Evolutionary conservation across 2,888 invertebrate genomes (phyloP).

Genomic region (Melanargia galathea): DNA sequence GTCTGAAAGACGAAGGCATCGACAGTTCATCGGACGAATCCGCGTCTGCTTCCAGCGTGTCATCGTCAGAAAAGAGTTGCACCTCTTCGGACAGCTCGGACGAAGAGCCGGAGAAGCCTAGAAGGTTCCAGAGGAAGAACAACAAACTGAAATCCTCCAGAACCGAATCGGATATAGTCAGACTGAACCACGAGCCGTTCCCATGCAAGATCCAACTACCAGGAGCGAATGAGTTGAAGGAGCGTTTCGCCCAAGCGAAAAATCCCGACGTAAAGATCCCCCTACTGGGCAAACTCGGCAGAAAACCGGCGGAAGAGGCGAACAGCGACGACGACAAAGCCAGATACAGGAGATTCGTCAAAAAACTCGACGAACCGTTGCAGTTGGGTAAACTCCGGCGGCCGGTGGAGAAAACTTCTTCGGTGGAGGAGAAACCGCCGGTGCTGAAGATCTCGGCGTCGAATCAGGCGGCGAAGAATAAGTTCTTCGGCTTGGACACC

Average conservation of each 20-base stretch:
- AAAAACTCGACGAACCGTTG: slow-evolving; percentile 69
- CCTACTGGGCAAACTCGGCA: slow-evolving; percentile 64
- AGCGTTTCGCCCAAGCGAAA: slow-evolving; percentile 61
- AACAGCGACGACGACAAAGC: slow-evolving; percentile 63
- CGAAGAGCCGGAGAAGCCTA: slow-evolving; percentile 64
- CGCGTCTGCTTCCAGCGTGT: slow-evolving; percentile 67
- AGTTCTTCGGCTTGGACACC: slow-evolving; percentile 70
- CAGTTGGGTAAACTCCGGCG: slow-evolving; percentile 69
- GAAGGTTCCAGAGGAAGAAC: slow-evolving; percentile 68
- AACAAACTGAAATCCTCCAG: slow-evolving; percentile 72
- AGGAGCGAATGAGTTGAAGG: slow-evolving; percentile 56
- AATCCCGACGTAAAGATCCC: slow-evolving; percentile 65
- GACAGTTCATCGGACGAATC: slow-evolving; percentile 80
- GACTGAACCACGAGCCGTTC: slow-evolving; percentile 55
- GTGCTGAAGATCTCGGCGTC: slow-evolving; percentile 66
- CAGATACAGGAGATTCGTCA: slow-evolving; percentile 58
- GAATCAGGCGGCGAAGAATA: slow-evolving; percentile 72
- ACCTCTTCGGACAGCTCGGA: slow-evolving; percentile 76
- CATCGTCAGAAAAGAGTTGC: slow-evolving; percentile 77
- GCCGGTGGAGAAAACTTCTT: slow-evolving; percentile 56
- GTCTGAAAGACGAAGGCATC: slow-evolving; percentile 79
- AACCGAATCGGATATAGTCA: slow-evolving; percentile 73
- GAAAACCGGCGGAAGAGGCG: slow-evolving; percentile 62
- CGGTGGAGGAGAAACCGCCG: slow-evolving; percentile 55
- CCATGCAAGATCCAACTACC: slow-evolving; percentile 58